Conservation (phyloP, 2,797 vertebrate genomes). For the Antennarius maculatus region DNA sequence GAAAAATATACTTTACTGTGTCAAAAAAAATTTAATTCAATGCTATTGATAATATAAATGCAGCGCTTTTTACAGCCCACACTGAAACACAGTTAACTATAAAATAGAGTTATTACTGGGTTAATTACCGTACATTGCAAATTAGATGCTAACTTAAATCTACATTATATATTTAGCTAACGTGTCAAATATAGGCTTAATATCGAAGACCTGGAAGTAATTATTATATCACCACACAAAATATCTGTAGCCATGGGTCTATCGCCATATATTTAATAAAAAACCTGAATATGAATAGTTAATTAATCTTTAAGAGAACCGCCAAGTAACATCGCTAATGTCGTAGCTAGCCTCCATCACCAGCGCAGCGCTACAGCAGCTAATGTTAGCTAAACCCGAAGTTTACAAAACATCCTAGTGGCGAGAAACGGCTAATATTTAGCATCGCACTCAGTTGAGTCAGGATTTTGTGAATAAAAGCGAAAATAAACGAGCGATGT, state of each 20-base stretch:
- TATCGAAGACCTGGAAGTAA: background rate
- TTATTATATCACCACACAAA: background rate
- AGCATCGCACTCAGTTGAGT: background rate
- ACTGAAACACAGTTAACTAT: background rate
- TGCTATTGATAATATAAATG: background rate
- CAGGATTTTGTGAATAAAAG: background rate
- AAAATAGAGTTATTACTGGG: background rate
- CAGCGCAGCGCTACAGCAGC: constrained; percentile 54
- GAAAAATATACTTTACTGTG: constrained; percentile 13
- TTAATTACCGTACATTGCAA: constrained; percentile 33
- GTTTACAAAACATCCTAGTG: constrained; percentile 71
- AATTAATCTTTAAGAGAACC: constrained; percentile 44
- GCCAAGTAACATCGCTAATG: constrained; percentile 57
- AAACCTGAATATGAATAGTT: background rate
- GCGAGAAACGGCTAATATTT: constrained; percentile 16
- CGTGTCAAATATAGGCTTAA: constrained; percentile 36
- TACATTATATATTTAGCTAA: constrained; percentile 43
- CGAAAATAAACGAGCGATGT: background rate
- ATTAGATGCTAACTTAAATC: constrained; percentile 46
- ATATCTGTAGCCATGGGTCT: fast-evolving
- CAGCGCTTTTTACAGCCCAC: background rate
- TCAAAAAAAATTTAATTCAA: background rate
- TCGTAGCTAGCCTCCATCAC: constrained; percentile 47
- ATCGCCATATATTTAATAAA: background rate
- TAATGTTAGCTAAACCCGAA: constrained; percentile 76